Conservation (phyloP, 2,797 vertebrate genomes). For the Amblyraja radiata region DNA sequence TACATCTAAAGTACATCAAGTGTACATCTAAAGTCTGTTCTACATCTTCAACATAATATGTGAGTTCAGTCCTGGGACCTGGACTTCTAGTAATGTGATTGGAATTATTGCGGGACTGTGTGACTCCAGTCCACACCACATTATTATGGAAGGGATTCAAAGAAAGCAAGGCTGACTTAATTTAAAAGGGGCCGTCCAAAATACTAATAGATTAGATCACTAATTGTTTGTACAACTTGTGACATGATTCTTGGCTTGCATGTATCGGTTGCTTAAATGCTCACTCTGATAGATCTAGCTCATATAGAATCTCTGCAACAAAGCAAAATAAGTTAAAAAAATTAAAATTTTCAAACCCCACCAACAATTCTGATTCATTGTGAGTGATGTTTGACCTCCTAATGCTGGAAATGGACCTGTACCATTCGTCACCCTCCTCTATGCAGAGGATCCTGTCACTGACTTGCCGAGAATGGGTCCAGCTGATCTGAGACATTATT, state of each 20-base stretch:
- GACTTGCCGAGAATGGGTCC: neutral
- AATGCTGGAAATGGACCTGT: neutral
- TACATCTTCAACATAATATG: neutral
- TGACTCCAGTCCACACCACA: neutral
- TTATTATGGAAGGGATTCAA: conserved; percentile 7
- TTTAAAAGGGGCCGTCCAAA: neutral
- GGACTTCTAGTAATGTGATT: neutral
- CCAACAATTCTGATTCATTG: neutral
- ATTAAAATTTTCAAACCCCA: no score
- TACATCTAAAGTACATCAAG: no score
- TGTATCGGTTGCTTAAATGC: neutral
- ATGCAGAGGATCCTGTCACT: neutral
- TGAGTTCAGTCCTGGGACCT: neutral
- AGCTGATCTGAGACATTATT: neutral
- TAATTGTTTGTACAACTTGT: conserved; percentile 29
- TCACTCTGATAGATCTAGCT: neutral
- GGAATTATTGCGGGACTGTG: neutral
- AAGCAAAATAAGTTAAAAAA: neutral
- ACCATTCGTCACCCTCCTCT: neutral
- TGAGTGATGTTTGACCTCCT: neutral
- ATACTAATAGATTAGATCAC: conserved; percentile 2
- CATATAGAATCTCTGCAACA: neutral
- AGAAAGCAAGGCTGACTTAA: neutral
- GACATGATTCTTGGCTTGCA: neutral
- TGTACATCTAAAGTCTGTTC: neutral